Evolutionary conservation across 2,113 vertebrate species (phyloP), one percentile per base, ranked within the genome.

Genomic region (Chelonoidis abingdonii): DNA sequence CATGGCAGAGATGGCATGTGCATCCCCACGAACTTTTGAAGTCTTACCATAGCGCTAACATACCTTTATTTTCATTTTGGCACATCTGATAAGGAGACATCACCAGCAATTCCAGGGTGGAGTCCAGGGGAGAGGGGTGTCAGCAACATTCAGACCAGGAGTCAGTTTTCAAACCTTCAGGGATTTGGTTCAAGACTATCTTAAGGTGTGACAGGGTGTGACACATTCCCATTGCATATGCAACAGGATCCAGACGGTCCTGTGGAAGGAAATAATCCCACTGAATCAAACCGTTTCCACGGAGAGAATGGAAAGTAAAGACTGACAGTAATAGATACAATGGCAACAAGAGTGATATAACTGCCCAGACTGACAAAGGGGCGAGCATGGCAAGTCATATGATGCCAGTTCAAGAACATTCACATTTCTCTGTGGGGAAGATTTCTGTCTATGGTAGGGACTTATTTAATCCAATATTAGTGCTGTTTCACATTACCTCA

Each of bases 211-310:
- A 44, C 50, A 93, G 93, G 91, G 38, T 87, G 78, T 87, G 78
- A 88, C 95, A 94, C 41, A 50, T 91, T 92, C 97, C 19, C 94
- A 84, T 84, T 86, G 87, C 94, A 59, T 95, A 86, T 57, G 49
- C 31, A 80, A 80, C 8, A 2, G 62, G 94, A 81, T 53, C 94
- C 92, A 65, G 95, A 83, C 80, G 72, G 80, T 88, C 88, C 92
- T 4, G 35, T 93, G 94, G 79, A 50, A 84, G 96, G 90, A 95
- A 97, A 92, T 88, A 89, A 94, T 92, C 84, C 65, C 52, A 41
- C 0, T 6, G 84, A 88, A 81, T 29, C 81, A 78, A 97, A 41
- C 65, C 59, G 25, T 78, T 93, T 94, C 89, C n/a, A 41, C 2
- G 79, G 59, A 84, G 25, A 72, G 56, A 29, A 80, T 27, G 3